phyloP scores from a whole-genome alignment of 2,888 invertebrate species.

The Aphodius granarius region DNA sequence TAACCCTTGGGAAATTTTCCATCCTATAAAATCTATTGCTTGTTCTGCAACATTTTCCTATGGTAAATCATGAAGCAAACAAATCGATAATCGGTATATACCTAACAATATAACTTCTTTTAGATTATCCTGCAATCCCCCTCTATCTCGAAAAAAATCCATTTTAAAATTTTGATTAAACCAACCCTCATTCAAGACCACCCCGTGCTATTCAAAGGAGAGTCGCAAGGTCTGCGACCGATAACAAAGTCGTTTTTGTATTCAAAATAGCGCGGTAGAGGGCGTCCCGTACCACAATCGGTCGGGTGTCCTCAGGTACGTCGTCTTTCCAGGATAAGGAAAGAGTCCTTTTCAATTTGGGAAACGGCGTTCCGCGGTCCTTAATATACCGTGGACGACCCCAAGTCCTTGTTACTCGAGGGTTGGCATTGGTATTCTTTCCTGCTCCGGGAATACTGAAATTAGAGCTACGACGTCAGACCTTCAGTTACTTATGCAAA shows the following conservation, averaged over 20 bases:
- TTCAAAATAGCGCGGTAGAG: neutral
- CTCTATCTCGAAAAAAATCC: neutral
- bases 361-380: neutral
- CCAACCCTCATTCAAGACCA: neutral
- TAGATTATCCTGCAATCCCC: neutral
- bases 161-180: neutral
- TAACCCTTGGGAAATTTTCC: no score
- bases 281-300: neutral
- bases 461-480: constrained; percentile 12
- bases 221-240: neutral
- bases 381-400: neutral
- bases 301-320: neutral
- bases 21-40: no score
- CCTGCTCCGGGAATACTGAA: constrained; percentile 15
- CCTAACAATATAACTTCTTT: neutral
- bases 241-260: neutral
- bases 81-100: neutral
- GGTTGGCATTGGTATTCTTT: neutral
- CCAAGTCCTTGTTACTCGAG: neutral
- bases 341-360: neutral
- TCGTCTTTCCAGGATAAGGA: neutral
- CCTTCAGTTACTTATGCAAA: neutral
- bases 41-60: no score
- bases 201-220: neutral
- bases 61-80: no score